These are phyloP conservation scores for Pycnonotus jocosus DNA, from an alignment of 2,113 vertebrate genomes.

Conservation along the genomic window DNA sequence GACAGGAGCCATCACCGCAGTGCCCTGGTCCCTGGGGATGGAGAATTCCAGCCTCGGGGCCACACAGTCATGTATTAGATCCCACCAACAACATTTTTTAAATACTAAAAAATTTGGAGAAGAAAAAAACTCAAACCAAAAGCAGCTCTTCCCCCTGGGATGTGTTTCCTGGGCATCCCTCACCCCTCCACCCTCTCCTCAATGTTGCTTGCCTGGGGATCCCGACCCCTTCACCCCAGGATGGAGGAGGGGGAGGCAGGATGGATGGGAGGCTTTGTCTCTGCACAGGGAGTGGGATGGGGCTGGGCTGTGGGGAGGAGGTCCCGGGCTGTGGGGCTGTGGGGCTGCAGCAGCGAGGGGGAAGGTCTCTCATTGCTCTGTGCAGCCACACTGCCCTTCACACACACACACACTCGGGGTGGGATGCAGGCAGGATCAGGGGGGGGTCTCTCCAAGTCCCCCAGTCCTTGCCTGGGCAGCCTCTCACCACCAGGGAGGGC, in stretches of 20 bases:
- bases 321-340: neutral
- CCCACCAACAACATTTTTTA: neutral
- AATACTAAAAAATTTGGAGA: neutral
- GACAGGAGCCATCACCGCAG: neutral
- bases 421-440: neutral
- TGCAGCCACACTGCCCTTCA: neutral
- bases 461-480: neutral
- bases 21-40: accelerated
- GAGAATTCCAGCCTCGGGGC: neutral
- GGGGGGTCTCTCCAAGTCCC: neutral
- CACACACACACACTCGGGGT: neutral
- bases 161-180: neutral
- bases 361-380: neutral
- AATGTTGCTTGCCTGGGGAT: neutral
- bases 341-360: neutral
- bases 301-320: neutral
- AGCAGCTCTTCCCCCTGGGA: neutral
- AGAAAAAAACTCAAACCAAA: neutral
- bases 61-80: neutral
- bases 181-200: neutral
- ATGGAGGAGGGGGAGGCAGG: neutral
- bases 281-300: neutral
- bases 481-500: accelerated
- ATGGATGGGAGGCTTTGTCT: neutral
- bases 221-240: accelerated